A percentile compares a stretch with the other conserved stretches of the same genome.
These are phyloP conservation scores for Galeopterus variegatus DNA, from an alignment of 2,113 vertebrate genomes.

Conservation along the genomic window DNA sequence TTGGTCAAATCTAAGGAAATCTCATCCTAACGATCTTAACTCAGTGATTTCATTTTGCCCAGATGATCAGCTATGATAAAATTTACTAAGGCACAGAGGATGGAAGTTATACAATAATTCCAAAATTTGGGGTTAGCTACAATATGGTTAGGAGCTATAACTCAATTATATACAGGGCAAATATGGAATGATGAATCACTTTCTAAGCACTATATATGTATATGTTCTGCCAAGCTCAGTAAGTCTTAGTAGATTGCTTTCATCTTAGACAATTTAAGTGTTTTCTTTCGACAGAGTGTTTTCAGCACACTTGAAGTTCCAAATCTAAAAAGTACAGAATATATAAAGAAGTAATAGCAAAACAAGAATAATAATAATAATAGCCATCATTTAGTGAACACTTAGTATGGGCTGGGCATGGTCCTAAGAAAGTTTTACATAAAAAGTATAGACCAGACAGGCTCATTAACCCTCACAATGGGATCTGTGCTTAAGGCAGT, in stretches of 20 bases:
- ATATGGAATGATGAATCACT: constrained; percentile 20
- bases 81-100: constrained; percentile 16
- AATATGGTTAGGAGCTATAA: background rate
- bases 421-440: background rate
- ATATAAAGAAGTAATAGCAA: background rate
- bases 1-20: constrained; percentile 38
- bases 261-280: constrained; percentile 49
- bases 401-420: background rate
- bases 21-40: background rate
- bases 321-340: background rate
- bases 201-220: background rate
- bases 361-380: background rate
- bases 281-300: constrained; percentile 10
- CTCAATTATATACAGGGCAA: background rate
- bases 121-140: background rate
- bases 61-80: constrained; percentile 20
- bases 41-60: constrained; percentile 50
- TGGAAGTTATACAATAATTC: background rate
- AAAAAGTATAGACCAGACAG: background rate
- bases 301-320: background rate
- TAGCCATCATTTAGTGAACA: background rate
- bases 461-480: background rate
- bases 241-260: constrained; percentile 38
- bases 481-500: background rate
- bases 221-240: constrained; percentile 26